These are phyloP conservation scores for Xanthorhoe designata DNA, from an alignment of 2,888 invertebrate species.

Conservation along the genomic window DNA sequence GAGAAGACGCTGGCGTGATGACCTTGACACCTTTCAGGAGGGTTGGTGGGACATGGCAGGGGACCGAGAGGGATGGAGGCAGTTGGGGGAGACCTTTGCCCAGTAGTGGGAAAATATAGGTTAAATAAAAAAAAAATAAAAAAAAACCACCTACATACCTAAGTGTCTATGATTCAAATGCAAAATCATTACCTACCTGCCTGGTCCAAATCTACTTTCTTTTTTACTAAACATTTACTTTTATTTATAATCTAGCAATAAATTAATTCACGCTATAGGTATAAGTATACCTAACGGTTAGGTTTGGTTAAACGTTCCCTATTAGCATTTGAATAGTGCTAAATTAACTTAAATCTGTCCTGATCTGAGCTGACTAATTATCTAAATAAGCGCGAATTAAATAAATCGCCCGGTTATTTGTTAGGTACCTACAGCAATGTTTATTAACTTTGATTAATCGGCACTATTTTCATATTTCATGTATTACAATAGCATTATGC, in stretches of 20 bases:
- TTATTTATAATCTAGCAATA: background rate
- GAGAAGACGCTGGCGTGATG: too few relatives aligned
- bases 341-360: constrained; percentile 2
- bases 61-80: too few relatives aligned
- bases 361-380: background rate
- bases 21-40: too few relatives aligned
- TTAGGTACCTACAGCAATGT: background rate
- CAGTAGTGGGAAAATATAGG: too few relatives aligned
- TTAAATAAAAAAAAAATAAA: too few relatives aligned
- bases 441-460: background rate
- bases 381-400: background rate
- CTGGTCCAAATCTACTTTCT: too few relatives aligned
- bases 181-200: too few relatives aligned
- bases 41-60: too few relatives aligned
- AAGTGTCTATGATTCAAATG: too few relatives aligned
- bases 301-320: background rate
- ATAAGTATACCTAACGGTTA: too few relatives aligned
- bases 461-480: background rate
- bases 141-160: too few relatives aligned
- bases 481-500: background rate
- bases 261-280: background rate
- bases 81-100: too few relatives aligned
- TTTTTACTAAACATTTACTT: background rate
- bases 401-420: background rate
- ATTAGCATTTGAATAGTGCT: constrained; percentile 13